Evolutionary conservation across 2,113 vertebrate genomes (phyloP), one percentile per base, ranked within the genome.

Genomic region (Amazona vittata): DNA sequence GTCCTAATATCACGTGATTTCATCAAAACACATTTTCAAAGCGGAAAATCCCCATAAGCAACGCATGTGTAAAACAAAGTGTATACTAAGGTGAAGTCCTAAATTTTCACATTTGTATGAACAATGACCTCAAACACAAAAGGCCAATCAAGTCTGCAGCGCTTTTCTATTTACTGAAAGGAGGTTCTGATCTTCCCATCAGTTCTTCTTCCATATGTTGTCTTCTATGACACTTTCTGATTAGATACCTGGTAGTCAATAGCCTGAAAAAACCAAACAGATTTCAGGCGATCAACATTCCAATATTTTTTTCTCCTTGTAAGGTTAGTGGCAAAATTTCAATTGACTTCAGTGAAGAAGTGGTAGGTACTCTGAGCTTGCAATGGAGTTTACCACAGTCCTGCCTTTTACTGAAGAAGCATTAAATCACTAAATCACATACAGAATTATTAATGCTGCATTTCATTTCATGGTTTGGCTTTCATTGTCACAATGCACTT

Each of bases 301-400:
- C 31, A 52, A 12, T 11, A n/a, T 17, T 64, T 6, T 29, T 29
- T 84, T 53, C 29, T 90, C 28, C 22, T 64, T 53, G 10, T 15
- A 7, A 75, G 12, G 14, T 33, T 43, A 75, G 8, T 12, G 6
- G 33, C 47, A 79, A 87, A 74, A 67, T 18, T 86, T 44, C n/a
- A 49, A 9, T 22, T 8, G 8, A 16, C 9, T 57, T 91, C 33
- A 44, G 12, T 11, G 25, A 55, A 68, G 7, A n/a, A 64, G 21
- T 14, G 71, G 9, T 21, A 52, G 11, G 17, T 22, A 28, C 41
- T 65, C 52, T 57, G 21, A 85, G 33, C 12, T 2, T 41, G 60
- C 12, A 50, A 3, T 6, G 1, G 19, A 53, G 7, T 12, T 53
- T 2, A 29, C 41, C 21, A 26, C 0, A 1, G 12, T 22, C 11